A percentile compares a stretch with the other conserved stretches of the same genome.
These are phyloP conservation scores for Tretioscincus oriximinensis DNA, from an alignment of 2,113 vertebrate species.

Conservation along the genomic window DNA sequence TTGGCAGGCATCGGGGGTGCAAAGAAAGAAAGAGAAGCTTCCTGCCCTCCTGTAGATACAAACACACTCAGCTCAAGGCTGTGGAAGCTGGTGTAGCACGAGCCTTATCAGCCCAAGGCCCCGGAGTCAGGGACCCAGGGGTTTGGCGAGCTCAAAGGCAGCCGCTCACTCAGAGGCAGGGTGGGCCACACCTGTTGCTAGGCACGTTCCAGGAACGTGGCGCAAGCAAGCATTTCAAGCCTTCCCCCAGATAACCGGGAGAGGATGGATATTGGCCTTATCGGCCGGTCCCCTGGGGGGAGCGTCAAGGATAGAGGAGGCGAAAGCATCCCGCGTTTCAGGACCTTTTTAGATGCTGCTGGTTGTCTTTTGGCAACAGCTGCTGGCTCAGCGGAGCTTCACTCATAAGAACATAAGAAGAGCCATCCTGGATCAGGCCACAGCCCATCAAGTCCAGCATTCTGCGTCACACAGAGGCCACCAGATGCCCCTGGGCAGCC, in stretches of 20 bases:
- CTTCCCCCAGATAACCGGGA: slow-evolving; percentile 49
- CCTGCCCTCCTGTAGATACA: slow-evolving; percentile 54
- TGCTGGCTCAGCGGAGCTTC: no score
- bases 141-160: slow-evolving; percentile 38
- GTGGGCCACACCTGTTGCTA: slow-evolving; percentile 78
- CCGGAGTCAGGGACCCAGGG: slow-evolving; percentile 74
- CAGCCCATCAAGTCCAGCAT: no score
- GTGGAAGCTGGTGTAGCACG: slow-evolving; percentile 53
- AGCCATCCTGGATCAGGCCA: no score
- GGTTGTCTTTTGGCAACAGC: no score
- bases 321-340: not conserved
- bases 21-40: no score
- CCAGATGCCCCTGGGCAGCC: no score
- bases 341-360: rapidly evolving
- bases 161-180: slow-evolving; percentile 18
- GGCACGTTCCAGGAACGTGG: slow-evolving; percentile 77
- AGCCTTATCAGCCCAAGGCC: slow-evolving; percentile 48
- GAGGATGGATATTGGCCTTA: slow-evolving; percentile 60
- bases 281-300: slow-evolving; percentile 20
- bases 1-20: not conserved
- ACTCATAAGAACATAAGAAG: no score
- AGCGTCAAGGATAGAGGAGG: slow-evolving; percentile 67
- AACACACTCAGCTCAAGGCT: slow-evolving; percentile 67
- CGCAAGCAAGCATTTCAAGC: slow-evolving; percentile 63
- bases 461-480: no score